phyloP scores from a whole-genome alignment of 2,888 invertebrate genomes.

The Ennomos fuscantarius region DNA sequence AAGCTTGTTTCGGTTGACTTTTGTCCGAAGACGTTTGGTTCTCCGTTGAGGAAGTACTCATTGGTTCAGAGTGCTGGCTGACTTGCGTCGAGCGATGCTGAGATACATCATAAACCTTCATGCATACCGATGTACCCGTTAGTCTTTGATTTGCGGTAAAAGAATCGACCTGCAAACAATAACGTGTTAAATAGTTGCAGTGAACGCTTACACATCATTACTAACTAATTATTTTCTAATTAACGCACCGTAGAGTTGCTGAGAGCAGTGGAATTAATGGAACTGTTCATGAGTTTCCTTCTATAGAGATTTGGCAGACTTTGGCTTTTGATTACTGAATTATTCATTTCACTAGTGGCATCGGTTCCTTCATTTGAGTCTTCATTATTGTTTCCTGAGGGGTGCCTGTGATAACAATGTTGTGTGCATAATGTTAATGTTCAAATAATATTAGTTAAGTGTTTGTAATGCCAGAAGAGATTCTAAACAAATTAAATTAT shows the following conservation, averaged over 20 bases:
- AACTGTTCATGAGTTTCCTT: constrained; percentile 82
- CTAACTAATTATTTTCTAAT: constrained; percentile 37
- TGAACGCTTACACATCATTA: constrained; percentile 36
- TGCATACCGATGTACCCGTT: constrained; percentile 72
- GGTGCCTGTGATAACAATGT: constrained; percentile 83
- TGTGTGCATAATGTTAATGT: too few species aligned
- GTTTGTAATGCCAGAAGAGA: too few species aligned
- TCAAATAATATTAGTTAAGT: too few species aligned
- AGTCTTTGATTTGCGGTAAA: constrained; percentile 78
- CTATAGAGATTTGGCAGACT: constrained; percentile 91
- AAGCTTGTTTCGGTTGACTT: constrained; percentile 86
- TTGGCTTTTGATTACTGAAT: constrained; percentile 89
- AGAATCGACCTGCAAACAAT: constrained; percentile 77
- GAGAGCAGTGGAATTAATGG: constrained; percentile 82
- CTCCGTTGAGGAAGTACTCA: constrained; percentile 83
- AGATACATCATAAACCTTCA: constrained; percentile 81
- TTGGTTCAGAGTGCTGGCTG: constrained; percentile 81
- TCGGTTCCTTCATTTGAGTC: constrained; percentile 82
- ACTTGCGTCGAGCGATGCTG: constrained; percentile 73
- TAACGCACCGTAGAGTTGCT: constrained; percentile 89
- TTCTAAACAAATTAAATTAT: constrained; percentile 2
- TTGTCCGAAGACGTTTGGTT: constrained; percentile 79
- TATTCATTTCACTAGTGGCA: constrained; percentile 84
- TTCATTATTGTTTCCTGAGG: constrained; percentile 91
- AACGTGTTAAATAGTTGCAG: constrained; percentile 43